Evolutionary conservation across 2,797 vertebrate species (phyloP), one percentile per base, ranked within the genome.

Genomic region (Clamator glandarius): DNA sequence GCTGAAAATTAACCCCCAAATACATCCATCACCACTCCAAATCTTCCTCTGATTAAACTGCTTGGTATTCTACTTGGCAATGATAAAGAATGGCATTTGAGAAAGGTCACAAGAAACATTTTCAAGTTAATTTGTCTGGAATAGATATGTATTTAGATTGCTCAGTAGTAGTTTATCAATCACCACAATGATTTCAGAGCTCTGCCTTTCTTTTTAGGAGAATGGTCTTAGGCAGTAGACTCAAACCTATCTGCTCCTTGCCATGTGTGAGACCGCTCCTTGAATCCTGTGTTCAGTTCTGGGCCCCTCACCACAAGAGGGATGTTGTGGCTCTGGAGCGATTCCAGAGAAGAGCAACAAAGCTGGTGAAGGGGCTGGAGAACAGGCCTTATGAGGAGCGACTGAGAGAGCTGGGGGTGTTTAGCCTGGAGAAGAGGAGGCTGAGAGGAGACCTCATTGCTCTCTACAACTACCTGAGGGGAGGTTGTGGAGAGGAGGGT

Each of bases 81-180:
- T 8, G 44, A 95, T 61, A 95, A 96, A 96, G 90, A 79, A 84
- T 2, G 6, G 44, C 95, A 93, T 96, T 97, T 97, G 89, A 64
- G 61, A 97, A 97, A 98, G 97, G 97, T 97, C 96, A 94, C 68
- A 89, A 94, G 70, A 95, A 96, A 35, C 83, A 94, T 95, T 93
- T 96, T 93, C 85, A 86, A 80, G 67, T 96, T 96, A 89, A 93
- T 48, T 92, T 52, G 15, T 89, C 87, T 92, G 90, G 61, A 95
- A 97, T 67, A 96, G 96, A 92, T 79, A 85, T 1, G 4, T 51
- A 59, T 89, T 93, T 96, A 88, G 82, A 75, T 87, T 91, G 84
- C 57, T 92, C 62, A 39, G 68, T 66, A 54, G 66, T 57, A 83
- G 54, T 41, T 35, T 66, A 57, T 92, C 93, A 91, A 84, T 91